A percentile compares a stretch with the other conserved stretches of the same genome.
Evolutionary conservation across 1,140 invertebrate genomes (phyloP).

Genomic region (Campodea augens): DNA sequence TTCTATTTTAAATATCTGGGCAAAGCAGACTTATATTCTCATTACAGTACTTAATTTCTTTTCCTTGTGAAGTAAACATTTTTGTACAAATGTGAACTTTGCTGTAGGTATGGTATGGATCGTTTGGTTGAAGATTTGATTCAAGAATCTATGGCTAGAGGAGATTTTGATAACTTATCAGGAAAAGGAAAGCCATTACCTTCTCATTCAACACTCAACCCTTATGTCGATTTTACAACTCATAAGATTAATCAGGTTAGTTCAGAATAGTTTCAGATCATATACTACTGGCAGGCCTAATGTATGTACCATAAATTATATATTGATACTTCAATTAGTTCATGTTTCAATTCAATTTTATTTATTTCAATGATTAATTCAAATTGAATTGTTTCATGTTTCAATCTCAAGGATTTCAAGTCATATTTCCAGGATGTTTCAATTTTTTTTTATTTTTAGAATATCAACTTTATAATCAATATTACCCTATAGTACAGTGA

Average conservation of each 20-base stretch:
- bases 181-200: conserved; percentile 62
- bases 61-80: not conserved
- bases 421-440: not conserved
- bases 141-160: conserved; percentile 69
- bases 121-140: conserved; percentile 76
- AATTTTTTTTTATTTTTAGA: too few relatives aligned
- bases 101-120: conserved; percentile 47
- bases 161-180: conserved; percentile 64
- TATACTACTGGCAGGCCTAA: conserved; percentile 4
- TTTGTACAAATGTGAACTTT: conserved; percentile 6
- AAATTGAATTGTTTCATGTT: not conserved
- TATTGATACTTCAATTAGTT: not conserved
- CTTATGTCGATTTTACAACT: conserved; percentile 69
- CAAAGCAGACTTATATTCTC: not conserved
- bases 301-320: not conserved
- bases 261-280: conserved; percentile 4
- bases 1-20: not conserved
- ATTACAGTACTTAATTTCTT: not conserved
- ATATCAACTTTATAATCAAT: too few relatives aligned
- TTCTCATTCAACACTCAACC: conserved; percentile 42
- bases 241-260: conserved; percentile 69
- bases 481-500: too few relatives aligned
- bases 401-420: not conserved
- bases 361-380: not conserved
- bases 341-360: not conserved